phyloP scores from a whole-genome alignment of 30 jellyfish, hydroid and myxozoan genomes.

The Morbakka virulenta region DNA sequence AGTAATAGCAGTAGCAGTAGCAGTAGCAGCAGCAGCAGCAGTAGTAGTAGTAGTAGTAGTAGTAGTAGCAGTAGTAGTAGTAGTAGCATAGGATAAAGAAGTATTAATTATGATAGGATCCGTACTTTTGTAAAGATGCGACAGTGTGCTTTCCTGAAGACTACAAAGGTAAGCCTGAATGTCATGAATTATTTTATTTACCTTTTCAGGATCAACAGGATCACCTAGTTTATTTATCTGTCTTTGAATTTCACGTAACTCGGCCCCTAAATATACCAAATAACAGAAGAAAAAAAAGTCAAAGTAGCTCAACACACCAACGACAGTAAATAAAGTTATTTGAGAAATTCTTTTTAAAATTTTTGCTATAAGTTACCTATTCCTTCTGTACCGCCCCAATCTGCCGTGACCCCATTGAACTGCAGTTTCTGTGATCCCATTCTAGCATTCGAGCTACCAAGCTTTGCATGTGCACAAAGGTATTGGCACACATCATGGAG shows the following conservation, averaged over 20 bases:
- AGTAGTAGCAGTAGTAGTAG: not conserved
- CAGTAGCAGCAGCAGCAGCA: no score
- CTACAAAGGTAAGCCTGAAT: no score
- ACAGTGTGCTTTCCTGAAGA: no score
- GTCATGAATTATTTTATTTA: no score
- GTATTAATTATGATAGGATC: not conserved
- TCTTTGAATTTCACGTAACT: constrained; percentile 74
- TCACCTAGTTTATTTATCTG: constrained; percentile 52
- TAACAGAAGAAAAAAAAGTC: not conserved
- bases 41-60: not conserved
- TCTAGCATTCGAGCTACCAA: constrained; percentile 88
- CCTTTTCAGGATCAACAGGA: constrained; percentile 67
- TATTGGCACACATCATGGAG: constrained; percentile 80
- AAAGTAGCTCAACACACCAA: not conserved
- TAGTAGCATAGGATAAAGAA: not conserved
- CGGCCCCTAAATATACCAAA: constrained; percentile 59
- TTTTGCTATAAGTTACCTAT: constrained; percentile 68
- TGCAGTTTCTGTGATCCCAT: constrained; percentile 81
- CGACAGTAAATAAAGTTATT: not conserved
- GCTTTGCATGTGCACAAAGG: constrained; percentile 82
- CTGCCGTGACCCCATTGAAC: constrained; percentile 75
- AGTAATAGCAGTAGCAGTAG: not conserved
- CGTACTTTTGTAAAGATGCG: no score
- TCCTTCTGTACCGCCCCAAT: constrained; percentile 96
- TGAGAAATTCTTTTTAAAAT: no score